Evolutionary conservation across 64 coral and sea anemone genomes (phyloP), one percentile per base, ranked within the genome.

Genomic region (Porites australiensis): DNA sequence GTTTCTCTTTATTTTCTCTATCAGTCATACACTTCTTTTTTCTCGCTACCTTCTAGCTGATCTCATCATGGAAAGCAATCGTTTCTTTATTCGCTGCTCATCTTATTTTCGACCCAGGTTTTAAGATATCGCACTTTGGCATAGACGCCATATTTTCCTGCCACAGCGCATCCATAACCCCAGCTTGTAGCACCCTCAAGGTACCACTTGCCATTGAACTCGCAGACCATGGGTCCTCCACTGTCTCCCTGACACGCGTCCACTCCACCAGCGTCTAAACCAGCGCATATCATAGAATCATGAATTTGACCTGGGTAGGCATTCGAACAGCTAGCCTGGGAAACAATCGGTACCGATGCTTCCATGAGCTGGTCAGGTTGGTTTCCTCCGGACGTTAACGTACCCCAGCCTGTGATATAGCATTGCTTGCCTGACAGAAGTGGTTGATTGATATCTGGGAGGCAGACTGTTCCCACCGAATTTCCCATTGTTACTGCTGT

Each of bases 341-440:
- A 69, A 37, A 84, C 88, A 22, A 94, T 89, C 48, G 93, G 93
- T 77, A 94, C 93, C 44, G 87, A 83, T 1, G 93, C 93, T 22
- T 90, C 87, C 22, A 69, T 60, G 50, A 94, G 87, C 8, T 19
- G 19, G 15, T 86, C n/a, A 15, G 93, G 79, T 8, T 54, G 58
- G 18, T 19, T 49, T 20, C 93, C 87, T 8, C 80, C 87, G 1
- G 87, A 89, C 49, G 50, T 3, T 8, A 94, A 60, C 8, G 66
- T 88, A 37, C 93, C 93, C 93, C 93, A 94, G 3, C 93, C 93
- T 74, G 79, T 64, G 2, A 94, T 91, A 44, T 68, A 74, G 22
- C 89, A 91, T 13, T 10, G n/a, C 27, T 79, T 79, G 15, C 51
- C 77, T 10, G 10, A 2, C 4, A 43, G 5, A 20, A 79, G 13